Evolutionary conservation across 2,888 invertebrate species (phyloP), one percentile per base, ranked within the genome.

Genomic region (Caenorhabditis sulstoni): DNA sequence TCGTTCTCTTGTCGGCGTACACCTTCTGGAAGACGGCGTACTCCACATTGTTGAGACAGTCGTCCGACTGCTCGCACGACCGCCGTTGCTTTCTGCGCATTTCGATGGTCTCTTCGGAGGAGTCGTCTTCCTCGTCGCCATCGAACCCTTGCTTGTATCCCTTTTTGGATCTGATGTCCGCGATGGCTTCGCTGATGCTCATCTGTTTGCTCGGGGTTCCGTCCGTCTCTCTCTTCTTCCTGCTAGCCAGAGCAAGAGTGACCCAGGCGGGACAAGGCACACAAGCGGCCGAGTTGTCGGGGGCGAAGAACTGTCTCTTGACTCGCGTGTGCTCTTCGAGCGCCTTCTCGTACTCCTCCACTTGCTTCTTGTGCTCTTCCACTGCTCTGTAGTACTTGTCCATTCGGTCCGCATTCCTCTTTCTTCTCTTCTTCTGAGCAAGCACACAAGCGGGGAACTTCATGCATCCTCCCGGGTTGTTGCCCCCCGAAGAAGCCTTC

Each of bases 201-300:
- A 85, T 75, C 23, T 57, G 58, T 16, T 68, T 66, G 65, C 45
- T 55, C 55, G 12, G n/a, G 23, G 44, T 50, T 22, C 14, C 55
- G 11, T 70, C 39, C 5, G 58, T 58, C 8, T 71, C 73, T 62
- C 75, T 44, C 71, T 81, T 85, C 59, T 83, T 86, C 45, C 87
- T 67, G 45, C 85, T 85, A 0, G 86, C 84, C 45, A 87, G 59
- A 2, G 87, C 87, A 35, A 87, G 57, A 1, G 87, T 87, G 1
- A 87, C 87, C 87, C 87, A 87, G 7, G 87, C 87, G 18, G 87
- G 87, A 45, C 87, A 87, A 0, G 87, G 87, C 14, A 86, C 86
- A 66, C 87, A 87, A n/a, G 81, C 77, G 11, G 85, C 84, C 11
- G 82, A 65, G 53, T 79, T 76, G 53, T 87, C 87, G 9, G 87